Base-by-base conservation (phyloP, 1,140 invertebrate genomes). In the Diprion similis region DNA sequence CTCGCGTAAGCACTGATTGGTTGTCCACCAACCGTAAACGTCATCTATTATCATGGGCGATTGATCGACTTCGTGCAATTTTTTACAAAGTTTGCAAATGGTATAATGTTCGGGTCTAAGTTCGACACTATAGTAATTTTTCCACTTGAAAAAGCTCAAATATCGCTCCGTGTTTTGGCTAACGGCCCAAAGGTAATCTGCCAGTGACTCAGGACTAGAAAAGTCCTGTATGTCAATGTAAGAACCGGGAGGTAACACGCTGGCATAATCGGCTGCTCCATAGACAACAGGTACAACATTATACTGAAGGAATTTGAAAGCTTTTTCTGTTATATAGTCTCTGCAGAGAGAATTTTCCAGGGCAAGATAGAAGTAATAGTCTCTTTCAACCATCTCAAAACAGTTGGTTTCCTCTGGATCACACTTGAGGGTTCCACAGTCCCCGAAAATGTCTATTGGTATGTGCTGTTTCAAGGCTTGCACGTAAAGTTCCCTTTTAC, bases 301-400 rank as follows among this genome's bases (percentile, higher is more conserved):
- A 71, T 86, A 71, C 24, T 81, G 51, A 45, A 89, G 65, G 7
- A 83, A 79, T 15, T 79, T 73, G 76, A 89, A 89, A 46, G 92
- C 78, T 76, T 91, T 91, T 76, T 91, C 91, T 0, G 90, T 91
- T 13, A 90, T 85, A 78, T 91, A 91, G 79, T 91, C 90, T 46
- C 82, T 82, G 68, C 82, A 83, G 19, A 86, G 81, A 37, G 89
- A 87, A 80, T 93, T 93, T 79, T 93, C 92, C 73, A 93, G 91
- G 0, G 91, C 85, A 19, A 93, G 80, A 82, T 92, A 93, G 78
- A 92, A 92, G 77, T 90, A 89, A 81, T 92, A 92, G 45, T 86
- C 77, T 4, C 78, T 77, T 66, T 81, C 72, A 8, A 91, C 72
- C 59, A 79, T 77, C 24, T 83, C 73, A 48, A 82, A 82, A 71